These are phyloP conservation scores for Bedellia somnulentella DNA, from an alignment of 2,888 invertebrate genomes.

Conservation along the genomic window DNA sequence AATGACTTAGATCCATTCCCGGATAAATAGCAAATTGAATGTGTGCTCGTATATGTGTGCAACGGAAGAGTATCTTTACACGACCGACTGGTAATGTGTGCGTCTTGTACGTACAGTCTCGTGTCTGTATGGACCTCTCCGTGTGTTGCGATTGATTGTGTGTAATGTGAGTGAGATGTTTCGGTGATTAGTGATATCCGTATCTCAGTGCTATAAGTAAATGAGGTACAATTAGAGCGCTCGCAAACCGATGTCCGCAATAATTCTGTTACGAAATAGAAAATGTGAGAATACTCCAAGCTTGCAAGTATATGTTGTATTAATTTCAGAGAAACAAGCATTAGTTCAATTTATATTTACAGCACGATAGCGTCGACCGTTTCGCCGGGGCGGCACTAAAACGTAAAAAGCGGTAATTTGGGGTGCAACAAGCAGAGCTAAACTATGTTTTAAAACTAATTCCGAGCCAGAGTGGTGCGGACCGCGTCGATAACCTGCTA, in stretches of 20 bases:
- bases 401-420: slow-evolving; percentile 29
- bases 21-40: slow-evolving; percentile 62
- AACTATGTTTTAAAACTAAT: slow-evolving; percentile 55
- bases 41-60: slow-evolving; percentile 28
- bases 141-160: slow-evolving; percentile 4
- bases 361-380: slow-evolving; percentile 15
- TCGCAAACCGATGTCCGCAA: slow-evolving; percentile 1
- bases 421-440: slow-evolving; percentile 37
- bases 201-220: slow-evolving; percentile 3
- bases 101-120: slow-evolving; percentile 7
- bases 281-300: too few relatives aligned
- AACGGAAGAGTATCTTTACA: slow-evolving; percentile 15
- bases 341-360: slow-evolving; percentile 24
- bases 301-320: too few relatives aligned
- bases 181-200: slow-evolving; percentile 9
- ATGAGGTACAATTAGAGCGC: slow-evolving; percentile 8
- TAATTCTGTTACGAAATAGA: background rate
- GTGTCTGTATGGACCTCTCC: background rate
- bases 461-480: slow-evolving; percentile 23
- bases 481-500: slow-evolving; percentile 40
- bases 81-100: slow-evolving; percentile 13
- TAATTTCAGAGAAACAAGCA: too few relatives aligned
- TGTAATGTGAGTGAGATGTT: slow-evolving; percentile 8
- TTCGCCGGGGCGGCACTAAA: slow-evolving; percentile 18
- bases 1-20: slow-evolving; percentile 60